These are phyloP conservation scores for Pelecanus crispus DNA, from an alignment of 2,113 vertebrate genomes.

Conservation along the genomic window DNA sequence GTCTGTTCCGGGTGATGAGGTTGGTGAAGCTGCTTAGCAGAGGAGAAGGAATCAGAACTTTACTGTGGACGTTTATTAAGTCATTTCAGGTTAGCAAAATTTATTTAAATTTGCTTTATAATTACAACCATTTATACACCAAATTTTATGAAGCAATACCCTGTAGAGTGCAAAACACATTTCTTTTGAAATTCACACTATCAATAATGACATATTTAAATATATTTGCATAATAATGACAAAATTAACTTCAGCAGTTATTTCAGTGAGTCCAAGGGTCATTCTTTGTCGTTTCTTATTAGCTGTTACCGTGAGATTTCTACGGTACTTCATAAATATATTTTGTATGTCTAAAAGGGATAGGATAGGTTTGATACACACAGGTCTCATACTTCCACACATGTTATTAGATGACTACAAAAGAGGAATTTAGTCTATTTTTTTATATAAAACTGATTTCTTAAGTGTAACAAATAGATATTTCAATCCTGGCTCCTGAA, in stretches of 20 bases:
- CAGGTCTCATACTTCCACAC: background rate
- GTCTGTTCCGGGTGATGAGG: conserved; percentile 98
- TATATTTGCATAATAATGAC: background rate
- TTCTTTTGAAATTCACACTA: background rate
- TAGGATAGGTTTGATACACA: background rate
- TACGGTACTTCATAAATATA: background rate
- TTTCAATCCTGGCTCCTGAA: background rate
- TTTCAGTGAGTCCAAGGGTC: background rate
- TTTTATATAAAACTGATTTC: background rate
- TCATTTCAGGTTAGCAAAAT: conserved; percentile 90
- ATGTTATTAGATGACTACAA: background rate
- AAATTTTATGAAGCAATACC: background rate
- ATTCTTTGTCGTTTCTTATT: background rate
- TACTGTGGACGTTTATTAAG: conserved; percentile 98
- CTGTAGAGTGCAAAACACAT: background rate
- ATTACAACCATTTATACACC: background rate
- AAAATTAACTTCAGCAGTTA: background rate
- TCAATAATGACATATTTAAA: background rate
- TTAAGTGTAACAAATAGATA: background rate
- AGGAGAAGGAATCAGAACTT: conserved; percentile 95
- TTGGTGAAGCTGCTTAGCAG: conserved; percentile 97
- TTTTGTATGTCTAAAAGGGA: background rate
- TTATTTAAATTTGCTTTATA: background rate
- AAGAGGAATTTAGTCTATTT: background rate
- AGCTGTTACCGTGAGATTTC: background rate